Evolutionary conservation across 1,140 invertebrate genomes (phyloP).

Genomic region (Pogonomyrmex barbatus): DNA sequence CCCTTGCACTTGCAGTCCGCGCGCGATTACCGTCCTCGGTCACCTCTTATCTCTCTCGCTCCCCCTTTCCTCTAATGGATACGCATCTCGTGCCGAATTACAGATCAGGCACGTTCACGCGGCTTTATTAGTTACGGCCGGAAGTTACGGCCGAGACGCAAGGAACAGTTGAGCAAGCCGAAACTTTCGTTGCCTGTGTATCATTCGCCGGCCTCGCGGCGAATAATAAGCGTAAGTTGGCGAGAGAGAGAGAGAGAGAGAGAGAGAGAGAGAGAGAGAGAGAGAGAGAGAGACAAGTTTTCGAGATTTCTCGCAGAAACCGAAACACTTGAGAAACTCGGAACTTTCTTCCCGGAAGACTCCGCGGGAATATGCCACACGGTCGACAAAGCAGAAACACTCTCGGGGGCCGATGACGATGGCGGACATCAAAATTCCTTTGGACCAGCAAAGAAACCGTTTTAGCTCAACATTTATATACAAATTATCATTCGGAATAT

Average conservation of each 20-base stretch:
- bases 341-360: constrained; percentile 39
- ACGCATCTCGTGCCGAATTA: constrained; percentile 3
- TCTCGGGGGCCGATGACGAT: background rate
- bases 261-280: constrained; percentile 20
- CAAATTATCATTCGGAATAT: too few species aligned
- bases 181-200: background rate
- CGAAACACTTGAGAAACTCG: constrained; percentile 56
- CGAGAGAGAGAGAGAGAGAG: constrained; percentile 5
- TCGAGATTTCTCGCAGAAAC: constrained; percentile 29
- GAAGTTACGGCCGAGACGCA: background rate
- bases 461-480: background rate
- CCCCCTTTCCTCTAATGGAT: background rate
- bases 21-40: constrained; percentile 36
- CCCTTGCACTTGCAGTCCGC: constrained; percentile 6
- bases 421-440: background rate
- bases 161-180: background rate
- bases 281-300: constrained; percentile 36
- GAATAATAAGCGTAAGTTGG: constrained; percentile 37
- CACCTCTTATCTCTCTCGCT: background rate
- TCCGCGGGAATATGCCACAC: constrained; percentile 22
- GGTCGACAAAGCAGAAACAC: constrained; percentile 35
- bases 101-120: constrained; percentile 35
- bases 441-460: background rate
- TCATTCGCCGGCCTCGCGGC: constrained; percentile 1
- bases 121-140: constrained; percentile 20